phyloP scores from a whole-genome alignment of 2,797 vertebrate species.

The Acropternis orthonyx region DNA sequence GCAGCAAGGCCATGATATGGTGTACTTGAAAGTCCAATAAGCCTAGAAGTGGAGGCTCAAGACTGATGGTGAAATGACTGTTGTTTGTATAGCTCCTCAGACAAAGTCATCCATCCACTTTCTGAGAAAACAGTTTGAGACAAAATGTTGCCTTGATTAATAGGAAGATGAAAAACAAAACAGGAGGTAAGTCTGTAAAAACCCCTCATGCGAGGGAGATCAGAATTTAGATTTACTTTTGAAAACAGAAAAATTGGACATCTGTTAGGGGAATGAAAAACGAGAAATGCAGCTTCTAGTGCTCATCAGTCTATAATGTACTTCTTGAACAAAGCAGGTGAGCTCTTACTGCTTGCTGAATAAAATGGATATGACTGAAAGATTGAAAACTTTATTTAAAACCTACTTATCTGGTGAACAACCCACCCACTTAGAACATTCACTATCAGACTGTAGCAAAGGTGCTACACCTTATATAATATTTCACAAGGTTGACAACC shows the following conservation, averaged over 20 bases:
- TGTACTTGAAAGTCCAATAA: not conserved
- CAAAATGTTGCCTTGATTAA: not conserved
- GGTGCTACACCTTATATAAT: not conserved
- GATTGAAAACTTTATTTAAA: not conserved
- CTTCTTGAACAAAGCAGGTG: not conserved
- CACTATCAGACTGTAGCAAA: not conserved
- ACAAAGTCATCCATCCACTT: not conserved
- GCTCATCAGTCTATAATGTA: not conserved
- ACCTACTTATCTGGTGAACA: not conserved
- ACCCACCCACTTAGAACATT: not conserved
- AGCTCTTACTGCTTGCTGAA: not conserved
- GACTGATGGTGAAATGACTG: not conserved
- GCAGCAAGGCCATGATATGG: not conserved
- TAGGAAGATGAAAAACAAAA: not conserved
- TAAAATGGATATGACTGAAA: not conserved
- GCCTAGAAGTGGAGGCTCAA: not conserved
- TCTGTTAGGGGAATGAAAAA: not conserved
- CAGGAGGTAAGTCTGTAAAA: not conserved
- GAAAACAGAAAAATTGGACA: not conserved
- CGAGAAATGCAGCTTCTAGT: not conserved
- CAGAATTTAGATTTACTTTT: not conserved
- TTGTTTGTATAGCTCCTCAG: not conserved
- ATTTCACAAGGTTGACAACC: not conserved
- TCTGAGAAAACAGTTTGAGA: not conserved
- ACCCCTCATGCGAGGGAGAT: not conserved